phyloP scores from a whole-genome alignment of 2,888 invertebrate species.

The Lepidocyrtoides sp. region DNA sequence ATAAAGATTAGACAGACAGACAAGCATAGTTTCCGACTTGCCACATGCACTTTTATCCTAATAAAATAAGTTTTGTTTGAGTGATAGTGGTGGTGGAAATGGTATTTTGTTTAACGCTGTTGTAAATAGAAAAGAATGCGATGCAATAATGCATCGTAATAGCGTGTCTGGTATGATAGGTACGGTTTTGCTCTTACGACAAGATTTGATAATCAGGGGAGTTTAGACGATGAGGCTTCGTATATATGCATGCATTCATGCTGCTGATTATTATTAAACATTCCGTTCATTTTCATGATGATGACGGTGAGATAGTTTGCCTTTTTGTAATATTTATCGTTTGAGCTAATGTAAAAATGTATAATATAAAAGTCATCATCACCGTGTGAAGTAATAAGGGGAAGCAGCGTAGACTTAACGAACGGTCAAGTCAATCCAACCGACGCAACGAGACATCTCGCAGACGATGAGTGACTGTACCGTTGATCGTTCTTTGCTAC shows the following conservation, averaged over 20 bases:
- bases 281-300: neutral
- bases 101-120: slow-evolving; percentile 33
- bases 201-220: neutral
- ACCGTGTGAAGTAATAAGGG: slow-evolving; percentile 7
- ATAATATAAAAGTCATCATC: neutral
- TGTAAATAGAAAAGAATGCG: slow-evolving; percentile 50
- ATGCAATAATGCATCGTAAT: slow-evolving; percentile 63
- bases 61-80: slow-evolving; percentile 17
- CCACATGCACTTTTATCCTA: too few species aligned
- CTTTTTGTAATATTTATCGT: neutral
- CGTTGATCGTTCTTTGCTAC: neutral
- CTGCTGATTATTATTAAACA: neutral
- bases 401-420: neutral
- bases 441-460: slow-evolving; percentile 35
- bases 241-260: neutral
- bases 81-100: slow-evolving; percentile 24
- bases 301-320: neutral
- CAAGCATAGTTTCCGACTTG: too few species aligned
- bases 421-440: slow-evolving; percentile 20
- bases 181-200: neutral
- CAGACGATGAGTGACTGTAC: neutral
- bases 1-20: too few species aligned
- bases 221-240: neutral
- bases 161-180: slow-evolving; percentile 37
- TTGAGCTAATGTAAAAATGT: neutral